Evolutionary conservation across 2,797 vertebrate genomes (phyloP).

Genomic region (Paedocypris micromegethes): DNA sequence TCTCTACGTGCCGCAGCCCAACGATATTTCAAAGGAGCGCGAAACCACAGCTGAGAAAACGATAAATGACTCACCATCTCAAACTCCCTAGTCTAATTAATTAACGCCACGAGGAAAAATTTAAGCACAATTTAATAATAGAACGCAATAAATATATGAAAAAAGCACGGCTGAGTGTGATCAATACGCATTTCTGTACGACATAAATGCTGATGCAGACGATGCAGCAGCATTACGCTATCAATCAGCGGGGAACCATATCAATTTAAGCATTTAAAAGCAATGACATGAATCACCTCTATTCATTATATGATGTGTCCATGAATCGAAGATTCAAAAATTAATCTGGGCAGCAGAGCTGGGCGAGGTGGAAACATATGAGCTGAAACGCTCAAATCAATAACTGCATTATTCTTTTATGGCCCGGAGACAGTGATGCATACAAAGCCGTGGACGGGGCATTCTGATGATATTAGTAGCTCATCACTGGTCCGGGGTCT

Average conservation of each 20-base stretch:
- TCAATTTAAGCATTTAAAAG: conserved; percentile 55
- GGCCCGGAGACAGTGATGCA: conserved; percentile 52
- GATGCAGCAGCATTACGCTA: conserved; percentile 41
- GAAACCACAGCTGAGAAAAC: too few relatives aligned
- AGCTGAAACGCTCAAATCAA: conserved; percentile 52
- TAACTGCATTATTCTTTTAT: conserved; percentile 54
- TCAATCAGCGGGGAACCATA: conserved; percentile 48
- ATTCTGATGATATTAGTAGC: conserved; percentile 32
- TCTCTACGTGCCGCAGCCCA: conserved; percentile 13
- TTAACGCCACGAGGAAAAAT: not conserved
- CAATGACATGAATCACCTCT: conserved; percentile 53
- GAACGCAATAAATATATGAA: conserved; percentile 11
- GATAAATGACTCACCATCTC: too few relatives aligned
- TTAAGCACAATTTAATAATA: conserved; percentile 7
- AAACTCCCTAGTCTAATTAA: conserved; percentile 4
- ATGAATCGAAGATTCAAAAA: conserved; percentile 55
- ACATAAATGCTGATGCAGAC: conserved; percentile 43
- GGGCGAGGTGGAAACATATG: conserved; percentile 52
- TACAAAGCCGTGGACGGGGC: conserved; percentile 49
- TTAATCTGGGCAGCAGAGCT: conserved; percentile 49
- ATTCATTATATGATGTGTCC: conserved; percentile 51
- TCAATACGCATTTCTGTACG: conserved; percentile 48
- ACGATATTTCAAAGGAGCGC: too few relatives aligned
- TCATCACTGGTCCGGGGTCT: conserved; percentile 32
- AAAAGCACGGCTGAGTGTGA: conserved; percentile 33